Evolutionary conservation across 2,888 invertebrate genomes (phyloP).

Genomic region (Siphlonurus alternatus): DNA sequence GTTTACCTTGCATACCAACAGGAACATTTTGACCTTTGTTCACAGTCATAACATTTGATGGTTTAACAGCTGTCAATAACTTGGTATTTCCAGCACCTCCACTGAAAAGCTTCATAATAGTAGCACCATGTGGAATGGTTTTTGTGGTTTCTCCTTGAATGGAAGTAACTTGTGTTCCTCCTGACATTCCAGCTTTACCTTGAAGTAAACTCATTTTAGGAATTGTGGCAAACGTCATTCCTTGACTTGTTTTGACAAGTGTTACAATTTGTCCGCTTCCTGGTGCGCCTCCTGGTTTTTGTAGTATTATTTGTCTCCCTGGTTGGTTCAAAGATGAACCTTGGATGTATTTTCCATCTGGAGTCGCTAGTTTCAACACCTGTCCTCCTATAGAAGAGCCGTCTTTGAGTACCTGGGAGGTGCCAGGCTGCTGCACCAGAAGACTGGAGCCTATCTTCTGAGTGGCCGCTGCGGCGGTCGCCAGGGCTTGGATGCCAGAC

Average conservation of each 20-base stretch:
- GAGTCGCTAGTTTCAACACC: background rate
- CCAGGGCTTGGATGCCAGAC: conserved; percentile 48
- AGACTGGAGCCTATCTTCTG: conserved; percentile 30
- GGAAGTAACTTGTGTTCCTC: conserved; percentile 4
- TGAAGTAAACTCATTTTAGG: conserved; percentile 34
- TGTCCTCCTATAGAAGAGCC: background rate
- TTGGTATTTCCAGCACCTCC: conserved; percentile 23
- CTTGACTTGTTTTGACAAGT: conserved; percentile 83
- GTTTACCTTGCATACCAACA: conserved; percentile 35
- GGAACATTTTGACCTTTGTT: background rate
- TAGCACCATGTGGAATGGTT: conserved; percentile 38
- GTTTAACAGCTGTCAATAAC: background rate
- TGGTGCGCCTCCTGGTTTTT: conserved; percentile 39
- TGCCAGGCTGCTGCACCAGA: background rate
- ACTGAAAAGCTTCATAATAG: conserved; percentile 41
- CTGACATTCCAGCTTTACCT: conserved; percentile 23
- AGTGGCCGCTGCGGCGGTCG: conserved; percentile 47
- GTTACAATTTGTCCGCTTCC: conserved; percentile 68
- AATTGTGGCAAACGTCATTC: conserved; percentile 69
- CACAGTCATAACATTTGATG: background rate
- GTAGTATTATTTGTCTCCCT: conserved; percentile 44
- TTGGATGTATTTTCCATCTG: background rate
- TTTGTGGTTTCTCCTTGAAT: conserved; percentile 24
- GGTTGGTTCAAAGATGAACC: conserved; percentile 22
- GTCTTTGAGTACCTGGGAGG: background rate